These are phyloP conservation scores for Atta cephalotes DNA, from an alignment of 1,140 invertebrate genomes.

Conservation along the genomic window DNA sequence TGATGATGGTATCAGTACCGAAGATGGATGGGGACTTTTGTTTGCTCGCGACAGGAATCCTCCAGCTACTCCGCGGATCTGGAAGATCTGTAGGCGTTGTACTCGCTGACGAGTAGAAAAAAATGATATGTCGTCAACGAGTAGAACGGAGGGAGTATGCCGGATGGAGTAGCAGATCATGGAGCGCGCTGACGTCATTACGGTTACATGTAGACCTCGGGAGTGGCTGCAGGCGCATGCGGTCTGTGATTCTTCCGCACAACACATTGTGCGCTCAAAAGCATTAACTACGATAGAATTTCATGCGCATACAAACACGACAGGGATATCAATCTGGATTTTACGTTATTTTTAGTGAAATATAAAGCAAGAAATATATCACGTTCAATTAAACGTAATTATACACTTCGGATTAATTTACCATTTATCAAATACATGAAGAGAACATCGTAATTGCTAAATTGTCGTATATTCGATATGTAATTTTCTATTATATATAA, in stretches of 20 bases:
- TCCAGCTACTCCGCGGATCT: constrained; percentile 8
- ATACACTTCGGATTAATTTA: not conserved
- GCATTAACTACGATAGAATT: constrained; percentile 28
- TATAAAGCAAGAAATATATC: constrained; percentile 10
- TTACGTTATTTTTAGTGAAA: constrained; percentile 23
- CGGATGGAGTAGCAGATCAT: constrained; percentile 13
- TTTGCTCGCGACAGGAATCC: constrained; percentile 20
- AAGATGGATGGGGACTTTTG: constrained; percentile 59
- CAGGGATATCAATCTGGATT: not conserved
- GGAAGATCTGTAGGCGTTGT: constrained; percentile 42
- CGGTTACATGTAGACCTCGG: constrained; percentile 53
- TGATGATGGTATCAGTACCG: constrained; percentile 25
- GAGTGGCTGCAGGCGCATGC: constrained; percentile 57
- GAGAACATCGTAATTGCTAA: constrained; percentile 7
- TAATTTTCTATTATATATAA: not conserved
- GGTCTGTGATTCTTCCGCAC: constrained; percentile 43
- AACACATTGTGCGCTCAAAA: constrained; percentile 19
- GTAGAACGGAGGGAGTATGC: not conserved
- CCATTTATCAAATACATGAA: not conserved
- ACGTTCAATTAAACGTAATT: constrained; percentile 21
- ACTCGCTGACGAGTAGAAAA: constrained; percentile 23
- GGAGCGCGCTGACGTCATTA: constrained; percentile 52
- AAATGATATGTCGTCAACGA: constrained; percentile 7
- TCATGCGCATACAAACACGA: not conserved
- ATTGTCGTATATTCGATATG: constrained; percentile 5